These are phyloP conservation scores for Lingula anatina DNA, from an alignment of 2,888 invertebrate genomes.

Conservation along the genomic window DNA sequence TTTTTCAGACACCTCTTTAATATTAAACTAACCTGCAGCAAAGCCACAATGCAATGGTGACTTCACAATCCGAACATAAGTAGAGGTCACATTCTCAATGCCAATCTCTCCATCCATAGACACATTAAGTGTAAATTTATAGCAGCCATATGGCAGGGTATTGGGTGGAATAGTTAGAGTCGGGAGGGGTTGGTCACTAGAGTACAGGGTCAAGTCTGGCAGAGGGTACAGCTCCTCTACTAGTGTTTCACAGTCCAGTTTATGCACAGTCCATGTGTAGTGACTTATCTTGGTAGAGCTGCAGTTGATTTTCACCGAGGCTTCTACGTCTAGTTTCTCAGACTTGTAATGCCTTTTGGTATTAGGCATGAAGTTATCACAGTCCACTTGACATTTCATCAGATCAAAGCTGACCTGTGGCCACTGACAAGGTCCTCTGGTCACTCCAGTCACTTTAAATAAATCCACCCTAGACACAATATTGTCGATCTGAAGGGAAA, in stretches of 20 bases:
- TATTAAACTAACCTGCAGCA: no score
- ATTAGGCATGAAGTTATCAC: slow-evolving; percentile 10
- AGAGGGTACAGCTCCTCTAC: slow-evolving; percentile 15
- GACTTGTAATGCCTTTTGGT: slow-evolving; percentile 9
- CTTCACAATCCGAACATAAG: no score
- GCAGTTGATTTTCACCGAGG: slow-evolving; percentile 17
- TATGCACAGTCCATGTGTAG: slow-evolving; percentile 14
- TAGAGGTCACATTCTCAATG: slow-evolving; percentile 13
- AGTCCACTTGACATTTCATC: slow-evolving; percentile 4
- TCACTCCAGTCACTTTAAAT: not conserved
- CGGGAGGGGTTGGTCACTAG: slow-evolving; percentile 13
- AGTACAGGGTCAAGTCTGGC: slow-evolving; percentile 11
- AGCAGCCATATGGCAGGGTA: slow-evolving; percentile 17
- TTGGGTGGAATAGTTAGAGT: slow-evolving; percentile 10
- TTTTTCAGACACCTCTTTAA: no score
- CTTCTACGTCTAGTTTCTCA: slow-evolving; percentile 13
- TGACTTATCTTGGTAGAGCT: slow-evolving; percentile 16
- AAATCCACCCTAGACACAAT: not conserved
- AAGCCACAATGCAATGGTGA: no score
- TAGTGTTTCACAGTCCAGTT: slow-evolving; percentile 6
- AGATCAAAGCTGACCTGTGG: not conserved
- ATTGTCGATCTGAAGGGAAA: not conserved
- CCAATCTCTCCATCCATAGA: slow-evolving; percentile 22
- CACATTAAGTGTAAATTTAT: slow-evolving; percentile 18
- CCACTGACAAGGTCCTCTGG: not conserved